A percentile compares a stretch with the other conserved stretches of the same genome.
Evolutionary conservation across 1,140 invertebrate genomes (phyloP).

Genomic region (Eurosta solidaginis): DNA sequence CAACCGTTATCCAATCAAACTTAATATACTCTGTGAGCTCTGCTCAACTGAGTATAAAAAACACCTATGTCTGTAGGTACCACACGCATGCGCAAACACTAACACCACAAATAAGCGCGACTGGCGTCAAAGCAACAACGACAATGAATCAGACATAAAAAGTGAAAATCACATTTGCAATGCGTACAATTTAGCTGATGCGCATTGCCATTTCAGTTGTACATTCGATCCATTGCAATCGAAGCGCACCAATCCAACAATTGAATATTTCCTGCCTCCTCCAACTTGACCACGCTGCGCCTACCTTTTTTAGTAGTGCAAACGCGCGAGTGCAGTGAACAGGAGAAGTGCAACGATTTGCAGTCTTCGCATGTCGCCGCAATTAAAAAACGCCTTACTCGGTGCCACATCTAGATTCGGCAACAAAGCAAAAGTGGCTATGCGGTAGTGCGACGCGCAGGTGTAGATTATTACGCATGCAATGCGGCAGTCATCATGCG

Average conservation of each 20-base stretch:
- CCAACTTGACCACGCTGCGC: too few relatives aligned
- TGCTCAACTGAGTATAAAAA: too few relatives aligned
- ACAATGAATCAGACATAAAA: conserved; percentile 5
- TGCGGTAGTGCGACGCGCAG: background rate
- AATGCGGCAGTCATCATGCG: background rate
- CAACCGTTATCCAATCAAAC: too few relatives aligned
- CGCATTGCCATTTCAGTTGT: conserved; percentile 1
- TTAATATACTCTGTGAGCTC: too few relatives aligned
- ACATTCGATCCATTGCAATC: background rate
- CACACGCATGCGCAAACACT: too few relatives aligned
- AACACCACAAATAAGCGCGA: too few relatives aligned
- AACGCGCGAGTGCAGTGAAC: conserved; percentile 11
- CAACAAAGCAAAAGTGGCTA: background rate
- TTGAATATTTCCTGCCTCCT: background rate
- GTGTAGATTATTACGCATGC: conserved; percentile 27
- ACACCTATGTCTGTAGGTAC: too few relatives aligned
- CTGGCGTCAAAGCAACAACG: conserved; percentile 2
- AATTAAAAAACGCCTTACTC: conserved; percentile 30
- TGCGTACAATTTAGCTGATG: background rate
- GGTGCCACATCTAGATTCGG: conserved; percentile 30
- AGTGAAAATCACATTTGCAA: conserved; percentile 17
- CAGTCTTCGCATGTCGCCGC: conserved; percentile 18
- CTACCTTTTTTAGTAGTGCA: too few relatives aligned
- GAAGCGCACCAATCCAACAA: background rate
- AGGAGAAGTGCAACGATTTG: conserved; percentile 5